Conservation (phyloP, 2,113 vertebrate species). For the Syngnathoides biaculeatus region DNA sequence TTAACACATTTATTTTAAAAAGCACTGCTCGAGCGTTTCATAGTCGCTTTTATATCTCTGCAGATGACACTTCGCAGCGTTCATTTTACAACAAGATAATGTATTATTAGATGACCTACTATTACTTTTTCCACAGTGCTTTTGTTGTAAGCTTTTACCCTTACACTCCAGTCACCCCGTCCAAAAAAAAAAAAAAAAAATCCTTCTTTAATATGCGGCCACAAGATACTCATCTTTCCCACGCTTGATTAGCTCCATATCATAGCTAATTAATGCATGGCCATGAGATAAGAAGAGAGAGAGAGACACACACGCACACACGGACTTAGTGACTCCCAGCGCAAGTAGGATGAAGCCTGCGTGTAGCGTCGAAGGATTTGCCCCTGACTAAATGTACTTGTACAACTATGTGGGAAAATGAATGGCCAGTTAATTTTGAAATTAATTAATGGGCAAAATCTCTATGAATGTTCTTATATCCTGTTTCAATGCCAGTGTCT, state of each 20-base stretch:
- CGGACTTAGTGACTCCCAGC: slow-evolving; percentile 1
- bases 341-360: not conserved
- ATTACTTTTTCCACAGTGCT: not conserved
- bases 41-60: not conserved
- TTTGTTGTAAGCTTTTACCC: not conserved
- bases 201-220: not conserved
- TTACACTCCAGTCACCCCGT: not conserved
- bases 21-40: not conserved
- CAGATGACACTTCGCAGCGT: not conserved
- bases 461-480: not conserved
- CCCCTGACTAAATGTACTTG: not conserved
- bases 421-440: not conserved
- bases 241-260: slow-evolving; percentile 1
- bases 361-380: not conserved
- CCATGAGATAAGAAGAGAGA: not conserved
- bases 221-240: slow-evolving; percentile 2
- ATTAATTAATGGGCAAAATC: not conserved
- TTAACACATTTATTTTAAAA: slow-evolving; percentile 1
- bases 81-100: not conserved
- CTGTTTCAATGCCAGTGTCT: not conserved
- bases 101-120: not conserved
- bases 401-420: not conserved
- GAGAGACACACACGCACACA: not conserved
- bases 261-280: slow-evolving; percentile 2
- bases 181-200: not conserved